A percentile compares a stretch with the other conserved stretches of the same genome.
Evolutionary conservation across 2,797 vertebrate genomes (phyloP).

Genomic region (Onychomys leucogaster): DNA sequence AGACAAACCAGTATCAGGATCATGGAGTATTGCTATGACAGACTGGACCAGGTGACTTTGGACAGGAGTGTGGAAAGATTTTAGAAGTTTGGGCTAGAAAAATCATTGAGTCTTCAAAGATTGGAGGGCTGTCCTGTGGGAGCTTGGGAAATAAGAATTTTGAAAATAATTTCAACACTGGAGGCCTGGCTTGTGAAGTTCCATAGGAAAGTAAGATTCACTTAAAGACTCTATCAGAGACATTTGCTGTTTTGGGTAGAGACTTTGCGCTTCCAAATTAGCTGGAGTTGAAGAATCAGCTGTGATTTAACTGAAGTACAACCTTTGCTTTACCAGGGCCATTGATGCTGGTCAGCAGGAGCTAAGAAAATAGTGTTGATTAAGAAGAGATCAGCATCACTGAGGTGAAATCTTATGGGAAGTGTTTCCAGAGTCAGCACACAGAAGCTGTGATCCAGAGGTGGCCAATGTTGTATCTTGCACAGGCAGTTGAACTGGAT

Average conservation of each 20-base stretch:
- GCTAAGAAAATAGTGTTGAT: not conserved
- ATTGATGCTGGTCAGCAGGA: too few relatives aligned
- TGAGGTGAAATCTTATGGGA: not conserved
- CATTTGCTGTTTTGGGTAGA: not conserved
- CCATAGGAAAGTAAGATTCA: not conserved
- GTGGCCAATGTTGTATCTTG: too few relatives aligned
- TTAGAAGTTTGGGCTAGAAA: not conserved
- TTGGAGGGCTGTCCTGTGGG: not conserved
- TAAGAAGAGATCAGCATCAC: not conserved
- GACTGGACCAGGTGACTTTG: not conserved
- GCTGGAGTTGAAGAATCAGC: not conserved
- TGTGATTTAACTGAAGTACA: not conserved
- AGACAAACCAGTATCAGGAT: not conserved
- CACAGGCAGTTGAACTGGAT: not conserved
- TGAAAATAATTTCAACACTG: not conserved
- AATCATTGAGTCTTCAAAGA: not conserved
- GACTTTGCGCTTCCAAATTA: not conserved
- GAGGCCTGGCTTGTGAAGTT: not conserved
- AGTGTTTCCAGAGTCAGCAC: not conserved
- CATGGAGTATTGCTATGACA: not conserved
- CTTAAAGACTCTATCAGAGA: not conserved
- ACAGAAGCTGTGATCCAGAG: too few relatives aligned
- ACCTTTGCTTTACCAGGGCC: not conserved
- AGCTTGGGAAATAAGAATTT: not conserved
- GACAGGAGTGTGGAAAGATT: not conserved